Percentiles rank a stretch among this genome's conserved stretches.
Conservation (phyloP, 1,140 invertebrate genomes). For the Tachypleus tridentatus region DNA sequence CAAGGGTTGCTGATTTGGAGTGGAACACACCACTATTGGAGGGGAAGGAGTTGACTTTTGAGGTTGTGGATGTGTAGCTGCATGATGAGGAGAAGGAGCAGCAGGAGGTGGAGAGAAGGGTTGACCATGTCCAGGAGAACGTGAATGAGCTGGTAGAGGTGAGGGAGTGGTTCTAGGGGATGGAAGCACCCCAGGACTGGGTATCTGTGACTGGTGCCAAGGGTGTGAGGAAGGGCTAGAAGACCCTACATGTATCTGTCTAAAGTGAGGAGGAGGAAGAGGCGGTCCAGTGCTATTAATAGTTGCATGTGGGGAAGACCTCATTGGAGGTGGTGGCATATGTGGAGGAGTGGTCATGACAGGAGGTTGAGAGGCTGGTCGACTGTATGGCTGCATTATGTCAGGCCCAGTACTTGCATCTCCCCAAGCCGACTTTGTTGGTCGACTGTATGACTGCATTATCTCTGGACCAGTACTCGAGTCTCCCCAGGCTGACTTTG, state of each 20-base stretch:
- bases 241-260: conserved; percentile 17
- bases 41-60: conserved; percentile 19
- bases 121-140: conserved; percentile 22
- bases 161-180: conserved; percentile 26
- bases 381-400: conserved; percentile 6
- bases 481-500: background rate
- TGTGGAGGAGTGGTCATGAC: conserved; percentile 12
- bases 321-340: conserved; percentile 18
- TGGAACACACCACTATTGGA: conserved; percentile 6
- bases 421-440: conserved; percentile 1
- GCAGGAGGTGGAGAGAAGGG: conserved; percentile 20
- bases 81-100: conserved; percentile 8
- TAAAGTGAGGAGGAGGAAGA: conserved; percentile 13
- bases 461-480: conserved; percentile 4
- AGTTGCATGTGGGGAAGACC: conserved; percentile 8
- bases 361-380: conserved; percentile 4
- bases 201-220: conserved; percentile 23
- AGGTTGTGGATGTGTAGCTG: conserved; percentile 1
- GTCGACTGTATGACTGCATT: conserved; percentile 16
- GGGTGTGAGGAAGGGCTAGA: conserved; percentile 17
- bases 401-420: background rate
- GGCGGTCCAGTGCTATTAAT: conserved; percentile 6
- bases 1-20: conserved; percentile 3
- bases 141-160: conserved; percentile 12
- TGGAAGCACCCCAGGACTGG: conserved; percentile 21